Base-by-base conservation (phyloP, 2,888 invertebrate species). In the Frankliniella fusca region DNA sequence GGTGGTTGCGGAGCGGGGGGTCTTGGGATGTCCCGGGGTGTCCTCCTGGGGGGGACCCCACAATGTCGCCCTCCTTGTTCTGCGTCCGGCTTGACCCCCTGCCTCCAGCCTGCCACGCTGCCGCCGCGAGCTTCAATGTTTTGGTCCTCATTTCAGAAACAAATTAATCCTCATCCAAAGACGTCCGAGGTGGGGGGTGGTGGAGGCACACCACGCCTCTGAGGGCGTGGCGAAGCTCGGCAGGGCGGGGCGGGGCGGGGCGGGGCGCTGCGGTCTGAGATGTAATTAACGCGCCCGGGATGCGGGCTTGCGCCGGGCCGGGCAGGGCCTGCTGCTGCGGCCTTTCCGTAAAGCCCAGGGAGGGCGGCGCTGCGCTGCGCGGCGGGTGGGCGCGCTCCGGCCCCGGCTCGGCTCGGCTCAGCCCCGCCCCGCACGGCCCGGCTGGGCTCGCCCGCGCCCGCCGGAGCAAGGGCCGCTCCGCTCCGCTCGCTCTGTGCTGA, bases 111-210 rank as follows among this genome's bases (percentile, higher is more conserved):
- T 54, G 54, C 54, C 54, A 3, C 15, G 15, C 54, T 61, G 61
- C 61, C 61, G 61, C 20, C 3, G 54, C n/a, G 61, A 8, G 61
- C 61, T 61, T 61, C 61, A 61, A 61, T 61, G 61, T 70, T 70
- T 70, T 11, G 70, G 23, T 23, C 70, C 70, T 70, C 70, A 70
- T 70, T 70, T 70, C 70, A 23, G 70, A 70, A 70, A 70, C 70
- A 70, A 70, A 70, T 70, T 70, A 70, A 70, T 70, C 70, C 70
- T 70, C 70, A 70, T 70, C 70, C 70, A 70, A 70, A 70, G 70
- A 70, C 70, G 70, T 70, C 70, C 70, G 70, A 9, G 70, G 70
- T 11, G 70, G 23, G 70, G 70, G 23, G 70, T 9, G 70, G 23
- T 23, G 70, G 23, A 23, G 8, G 23, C 38, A 38, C 38, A 38